Evolutionary conservation across 2,113 vertebrate species (phyloP), one percentile per base, ranked within the genome.

Genomic region (Microcebus jonahi): DNA sequence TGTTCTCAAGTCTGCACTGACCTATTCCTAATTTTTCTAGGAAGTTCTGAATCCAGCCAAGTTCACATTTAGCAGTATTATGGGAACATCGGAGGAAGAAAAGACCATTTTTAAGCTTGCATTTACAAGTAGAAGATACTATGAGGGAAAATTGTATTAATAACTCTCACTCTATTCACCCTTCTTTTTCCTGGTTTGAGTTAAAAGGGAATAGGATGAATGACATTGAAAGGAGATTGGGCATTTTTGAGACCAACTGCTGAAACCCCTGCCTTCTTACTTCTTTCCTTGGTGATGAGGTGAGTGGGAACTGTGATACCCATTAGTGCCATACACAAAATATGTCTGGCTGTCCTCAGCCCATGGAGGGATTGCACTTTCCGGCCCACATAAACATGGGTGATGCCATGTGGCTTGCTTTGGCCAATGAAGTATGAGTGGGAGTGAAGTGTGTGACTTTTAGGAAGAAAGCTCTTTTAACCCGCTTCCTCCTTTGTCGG

Each of bases 321-420:
- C 2, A 6, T 18, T n/a, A 17, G 31, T 18, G 31, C 36, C 6
- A 2, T 71, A 31, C 10, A 21, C 55, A 21, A 45, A n/a, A 31
- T 36, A 6, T 13, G 1, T 39, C 45, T 53, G 29, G 21, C 23
- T 53, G 20, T 75, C 13, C 27, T 88, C 5, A 53, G 15, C 45
- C 6, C 3, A 0, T 0, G 31, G 59, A 94, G 15, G 25, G 31
- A 50, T 18, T 14, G 3, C 4, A n/a, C 9, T 59, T 63, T 3
- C 57, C 50, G 68, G n/a, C 11, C 65, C 29, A 11, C 29, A n/a
- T 17, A 13, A 25, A 45, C 31, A 10, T 29, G 17, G 8, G 48
- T 8, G 50, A 91, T 18, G 53, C 53, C 67, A 9, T 18, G 45
- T 36, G 55, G 18, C 31, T 83, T 79, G 63, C 67, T 77, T 94